Conservation (phyloP, 2,113 vertebrate species). For the Pluvianellus socialis region DNA sequence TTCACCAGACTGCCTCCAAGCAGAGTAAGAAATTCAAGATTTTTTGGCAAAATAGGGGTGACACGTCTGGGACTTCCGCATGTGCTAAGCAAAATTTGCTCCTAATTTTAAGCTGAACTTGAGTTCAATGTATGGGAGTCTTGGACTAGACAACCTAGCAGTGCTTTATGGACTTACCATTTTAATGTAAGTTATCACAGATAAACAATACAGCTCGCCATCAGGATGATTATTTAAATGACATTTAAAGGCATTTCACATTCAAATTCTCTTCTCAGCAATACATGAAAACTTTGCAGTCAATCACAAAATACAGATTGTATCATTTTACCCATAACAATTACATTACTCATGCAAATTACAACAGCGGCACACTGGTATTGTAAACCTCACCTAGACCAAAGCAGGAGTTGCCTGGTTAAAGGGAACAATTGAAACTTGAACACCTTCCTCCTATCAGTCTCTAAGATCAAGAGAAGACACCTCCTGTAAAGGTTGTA, state of each 20-base stretch:
- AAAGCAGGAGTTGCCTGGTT: background rate
- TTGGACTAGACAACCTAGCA: background rate
- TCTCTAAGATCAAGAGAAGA: background rate
- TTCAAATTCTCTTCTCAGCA: background rate
- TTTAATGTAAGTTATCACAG: background rate
- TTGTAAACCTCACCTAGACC: fast-evolving
- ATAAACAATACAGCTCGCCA: background rate
- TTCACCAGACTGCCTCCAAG: background rate
- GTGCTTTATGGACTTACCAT: background rate
- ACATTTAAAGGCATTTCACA: background rate
- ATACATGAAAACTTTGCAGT: background rate
- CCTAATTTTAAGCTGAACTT: background rate
- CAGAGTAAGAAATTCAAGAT: background rate
- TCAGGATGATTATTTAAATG: background rate
- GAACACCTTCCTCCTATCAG: background rate
- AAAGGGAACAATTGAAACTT: background rate
- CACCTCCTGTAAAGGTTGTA: background rate
- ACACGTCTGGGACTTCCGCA: background rate
- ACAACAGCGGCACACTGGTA: background rate
- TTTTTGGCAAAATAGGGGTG: background rate
- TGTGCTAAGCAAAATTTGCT: background rate
- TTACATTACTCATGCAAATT: background rate
- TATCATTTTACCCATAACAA: background rate
- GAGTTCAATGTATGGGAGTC: fast-evolving
- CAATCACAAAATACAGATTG: background rate